phyloP scores from a whole-genome alignment of 2,113 vertebrate species.

The Cygnus buccinator region DNA sequence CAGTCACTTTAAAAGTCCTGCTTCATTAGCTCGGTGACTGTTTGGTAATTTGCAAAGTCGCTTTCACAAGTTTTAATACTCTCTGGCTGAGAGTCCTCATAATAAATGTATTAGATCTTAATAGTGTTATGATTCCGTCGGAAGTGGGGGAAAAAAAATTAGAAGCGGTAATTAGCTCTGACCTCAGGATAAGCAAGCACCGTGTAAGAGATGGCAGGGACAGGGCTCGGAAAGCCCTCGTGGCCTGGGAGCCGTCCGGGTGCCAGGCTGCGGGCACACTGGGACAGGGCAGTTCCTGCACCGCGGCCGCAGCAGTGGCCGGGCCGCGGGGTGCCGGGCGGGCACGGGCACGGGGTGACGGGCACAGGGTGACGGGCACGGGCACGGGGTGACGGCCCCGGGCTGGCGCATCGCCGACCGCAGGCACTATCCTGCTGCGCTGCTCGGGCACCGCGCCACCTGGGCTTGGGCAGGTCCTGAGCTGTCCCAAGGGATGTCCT shows the following conservation, averaged over 20 bases:
- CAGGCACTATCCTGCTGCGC: too few species aligned
- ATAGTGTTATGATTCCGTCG: constrained; percentile 62
- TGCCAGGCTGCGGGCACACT: too few species aligned
- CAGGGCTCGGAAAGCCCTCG: too few species aligned
- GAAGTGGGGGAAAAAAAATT: constrained; percentile 19
- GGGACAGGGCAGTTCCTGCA: too few species aligned
- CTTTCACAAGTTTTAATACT: constrained; percentile 71
- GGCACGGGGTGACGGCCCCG: neutral
- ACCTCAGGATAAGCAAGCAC: constrained; percentile 1
- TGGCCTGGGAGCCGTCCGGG: too few species aligned
- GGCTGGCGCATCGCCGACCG: too few species aligned
- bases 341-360: too few species aligned
- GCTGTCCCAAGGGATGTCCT: too few species aligned
- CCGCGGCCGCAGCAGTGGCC: too few species aligned
- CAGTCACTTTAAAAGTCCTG: constrained; percentile 65
- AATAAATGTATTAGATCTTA: constrained; percentile 68
- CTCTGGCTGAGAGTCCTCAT: constrained; percentile 52
- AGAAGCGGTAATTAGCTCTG: constrained; percentile 59
- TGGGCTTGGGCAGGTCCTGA: too few species aligned
- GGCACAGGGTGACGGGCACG: too few species aligned
- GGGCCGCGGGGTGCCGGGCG: neutral
- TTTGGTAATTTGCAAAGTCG: constrained; percentile 74
- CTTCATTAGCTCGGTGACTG: constrained; percentile 69
- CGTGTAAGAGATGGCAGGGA: neutral
- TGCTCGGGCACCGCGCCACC: too few species aligned